Evolutionary conservation across 2,797 vertebrate species (phyloP).

Genomic region (Cirrhinus mrigala): DNA sequence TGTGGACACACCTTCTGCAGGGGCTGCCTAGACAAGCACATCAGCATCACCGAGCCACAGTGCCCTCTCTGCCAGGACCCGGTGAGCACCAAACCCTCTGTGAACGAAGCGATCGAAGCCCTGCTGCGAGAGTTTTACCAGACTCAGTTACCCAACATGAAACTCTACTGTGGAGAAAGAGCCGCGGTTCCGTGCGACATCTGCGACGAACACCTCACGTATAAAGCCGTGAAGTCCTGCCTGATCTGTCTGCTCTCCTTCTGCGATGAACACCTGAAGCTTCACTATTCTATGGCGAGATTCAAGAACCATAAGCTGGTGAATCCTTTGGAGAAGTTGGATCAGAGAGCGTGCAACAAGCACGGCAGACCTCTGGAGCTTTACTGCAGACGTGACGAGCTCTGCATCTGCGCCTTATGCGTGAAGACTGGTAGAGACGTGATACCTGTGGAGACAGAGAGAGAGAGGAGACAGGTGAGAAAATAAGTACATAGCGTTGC

Average conservation of each 20-base stretch:
- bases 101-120: conserved; percentile 64
- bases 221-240: conserved; percentile 73
- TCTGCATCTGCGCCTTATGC: conserved; percentile 72
- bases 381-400: conserved; percentile 62
- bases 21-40: conserved; percentile 29
- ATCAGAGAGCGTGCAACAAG: conserved; percentile 69
- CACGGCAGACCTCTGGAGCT: conserved; percentile 76
- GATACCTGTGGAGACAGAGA: conserved; percentile 63
- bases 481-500: not conserved
- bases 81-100: not conserved
- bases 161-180: not conserved
- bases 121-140: conserved; percentile 49
- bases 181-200: conserved; percentile 71
- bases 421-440: conserved; percentile 61
- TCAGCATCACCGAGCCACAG: rapidly evolving
- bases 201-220: conserved; percentile 58
- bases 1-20: conserved; percentile 77
- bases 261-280: conserved; percentile 68
- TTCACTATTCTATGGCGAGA: conserved; percentile 54
- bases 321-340: conserved; percentile 66
- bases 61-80: conserved; percentile 69
- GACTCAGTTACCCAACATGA: not conserved
- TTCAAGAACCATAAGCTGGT: conserved; percentile 75
- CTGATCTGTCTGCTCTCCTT: conserved; percentile 74
- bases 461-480: conserved; percentile 49